Percentiles rank a stretch among this genome's conserved stretches.
Evolutionary conservation across 30 jellyfish, hydroid and myxozoan genomes (phyloP).

Genomic region (Hydractinia symbiolongicarpus): DNA sequence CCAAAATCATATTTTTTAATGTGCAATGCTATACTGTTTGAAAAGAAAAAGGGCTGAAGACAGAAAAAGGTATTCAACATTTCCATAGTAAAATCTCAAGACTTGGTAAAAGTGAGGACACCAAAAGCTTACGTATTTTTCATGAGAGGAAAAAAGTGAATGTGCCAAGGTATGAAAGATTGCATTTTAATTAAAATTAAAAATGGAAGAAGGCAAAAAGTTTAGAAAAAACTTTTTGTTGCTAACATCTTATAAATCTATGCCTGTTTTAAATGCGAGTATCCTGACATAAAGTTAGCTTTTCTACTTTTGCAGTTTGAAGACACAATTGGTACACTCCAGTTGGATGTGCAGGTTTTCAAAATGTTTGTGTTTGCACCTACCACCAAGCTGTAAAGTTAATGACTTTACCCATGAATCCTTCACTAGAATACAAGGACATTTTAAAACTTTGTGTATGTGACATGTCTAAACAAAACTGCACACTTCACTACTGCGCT

Average conservation of each 20-base stretch:
- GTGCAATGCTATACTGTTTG: neutral
- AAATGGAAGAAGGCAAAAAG: neutral
- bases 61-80: neutral
- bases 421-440: no score
- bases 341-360: neutral
- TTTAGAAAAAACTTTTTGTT: neutral
- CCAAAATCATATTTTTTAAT: no score
- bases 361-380: slow-evolving; percentile 6
- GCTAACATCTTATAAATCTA: neutral
- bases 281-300: neutral
- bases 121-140: neutral
- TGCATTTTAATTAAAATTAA: neutral
- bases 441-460: no score
- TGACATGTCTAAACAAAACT: no score
- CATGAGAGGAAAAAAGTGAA: neutral
- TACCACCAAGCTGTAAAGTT: no score
- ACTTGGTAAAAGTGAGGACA: slow-evolving; percentile 16
- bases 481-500: neutral
- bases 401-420: no score
- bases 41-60: neutral
- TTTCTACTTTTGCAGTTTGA: neutral
- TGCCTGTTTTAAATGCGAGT: neutral
- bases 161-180: neutral
- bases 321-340: neutral
- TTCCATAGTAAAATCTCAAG: neutral